Evolutionary conservation across 1,140 invertebrate genomes (phyloP).

Genomic region (Neoseiulus cucumeris): DNA sequence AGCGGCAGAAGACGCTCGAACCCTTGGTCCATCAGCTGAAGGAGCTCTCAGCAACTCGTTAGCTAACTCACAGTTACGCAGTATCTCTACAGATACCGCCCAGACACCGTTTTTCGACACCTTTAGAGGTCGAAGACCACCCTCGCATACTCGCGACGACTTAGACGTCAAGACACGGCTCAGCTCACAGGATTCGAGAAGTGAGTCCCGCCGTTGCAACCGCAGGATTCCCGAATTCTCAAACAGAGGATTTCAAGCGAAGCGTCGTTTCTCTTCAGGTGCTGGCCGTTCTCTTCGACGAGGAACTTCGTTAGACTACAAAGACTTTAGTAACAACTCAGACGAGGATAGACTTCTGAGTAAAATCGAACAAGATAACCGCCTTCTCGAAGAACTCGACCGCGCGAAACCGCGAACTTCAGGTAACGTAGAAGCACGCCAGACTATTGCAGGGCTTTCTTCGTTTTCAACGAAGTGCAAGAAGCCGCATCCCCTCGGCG

Average conservation of each 20-base stretch:
- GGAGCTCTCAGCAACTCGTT: no score
- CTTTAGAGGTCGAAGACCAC: no score
- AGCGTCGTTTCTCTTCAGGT: no score
- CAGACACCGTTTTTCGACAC: not conserved
- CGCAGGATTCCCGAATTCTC: not conserved
- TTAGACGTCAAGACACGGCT: not conserved
- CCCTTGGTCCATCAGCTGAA: not conserved
- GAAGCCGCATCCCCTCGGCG: not conserved
- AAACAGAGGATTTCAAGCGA: not conserved
- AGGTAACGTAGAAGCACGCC: conserved; percentile 14
- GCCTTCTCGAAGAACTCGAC: conserved; percentile 67
- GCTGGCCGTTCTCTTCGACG: not conserved
- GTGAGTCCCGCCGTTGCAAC: not conserved
- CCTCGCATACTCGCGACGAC: not conserved
- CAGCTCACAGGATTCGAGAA: not conserved
- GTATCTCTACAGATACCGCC: no score
- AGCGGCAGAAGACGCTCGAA: not conserved
- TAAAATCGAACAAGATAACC: conserved; percentile 66
- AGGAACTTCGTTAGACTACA: conserved; percentile 8
- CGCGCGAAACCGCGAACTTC: conserved; percentile 31
- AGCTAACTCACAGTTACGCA: no score
- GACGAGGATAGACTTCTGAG: conserved; percentile 59
- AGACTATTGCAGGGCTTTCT: not conserved
- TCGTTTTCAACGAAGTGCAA: not conserved
- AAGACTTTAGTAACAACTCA: conserved; percentile 1